These are phyloP conservation scores for Brenthis ino DNA, from an alignment of 2,888 invertebrate genomes.

Conservation along the genomic window DNA sequence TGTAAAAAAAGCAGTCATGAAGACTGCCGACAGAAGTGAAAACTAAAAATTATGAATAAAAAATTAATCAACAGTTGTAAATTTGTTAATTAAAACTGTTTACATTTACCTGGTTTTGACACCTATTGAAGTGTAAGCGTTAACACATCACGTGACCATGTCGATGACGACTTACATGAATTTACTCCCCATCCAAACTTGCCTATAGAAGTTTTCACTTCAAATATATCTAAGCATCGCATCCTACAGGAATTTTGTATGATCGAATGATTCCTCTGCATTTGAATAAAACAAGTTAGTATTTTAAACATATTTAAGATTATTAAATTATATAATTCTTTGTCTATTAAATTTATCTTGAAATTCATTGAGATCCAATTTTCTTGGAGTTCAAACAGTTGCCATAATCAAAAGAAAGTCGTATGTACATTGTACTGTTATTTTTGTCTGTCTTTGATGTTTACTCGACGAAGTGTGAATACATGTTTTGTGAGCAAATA, in stretches of 20 bases:
- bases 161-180: too few relatives aligned
- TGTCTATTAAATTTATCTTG: too few relatives aligned
- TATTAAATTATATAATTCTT: too few relatives aligned
- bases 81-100: too few relatives aligned
- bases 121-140: too few relatives aligned
- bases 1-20: not conserved
- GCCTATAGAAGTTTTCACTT: too few relatives aligned
- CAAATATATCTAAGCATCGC: not conserved
- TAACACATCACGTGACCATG: too few relatives aligned
- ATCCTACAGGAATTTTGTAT: not conserved
- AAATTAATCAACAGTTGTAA: too few relatives aligned
- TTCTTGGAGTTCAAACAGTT: slow-evolving; percentile 4
- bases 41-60: too few relatives aligned
- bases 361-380: not conserved
- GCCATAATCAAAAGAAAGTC: slow-evolving; percentile 4
- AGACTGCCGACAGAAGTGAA: too few relatives aligned
- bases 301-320: not conserved
- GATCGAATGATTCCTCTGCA: not conserved
- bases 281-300: not conserved
- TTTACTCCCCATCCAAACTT: too few relatives aligned
- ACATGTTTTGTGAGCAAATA: slow-evolving; percentile 17
- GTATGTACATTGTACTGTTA: not conserved
- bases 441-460: slow-evolving; percentile 33
- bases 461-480: slow-evolving; percentile 41
- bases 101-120: too few relatives aligned